Base-by-base conservation (phyloP, 2,113 vertebrate species). In the Limanda limanda region DNA sequence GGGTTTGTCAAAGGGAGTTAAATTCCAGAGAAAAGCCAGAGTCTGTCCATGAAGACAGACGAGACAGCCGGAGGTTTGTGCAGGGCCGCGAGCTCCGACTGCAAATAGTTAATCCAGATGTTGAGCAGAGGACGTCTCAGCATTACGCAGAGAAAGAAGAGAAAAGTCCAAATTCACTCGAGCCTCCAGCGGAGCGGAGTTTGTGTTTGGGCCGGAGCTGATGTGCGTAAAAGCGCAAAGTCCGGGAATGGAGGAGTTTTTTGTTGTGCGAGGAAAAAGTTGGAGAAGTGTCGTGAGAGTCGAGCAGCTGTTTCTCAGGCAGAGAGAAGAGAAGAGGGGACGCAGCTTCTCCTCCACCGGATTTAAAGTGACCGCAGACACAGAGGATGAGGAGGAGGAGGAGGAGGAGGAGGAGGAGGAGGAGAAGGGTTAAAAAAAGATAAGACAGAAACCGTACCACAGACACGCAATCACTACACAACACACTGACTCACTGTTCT, bases 351-450 rank as follows among this genome's bases (percentile, higher is more conserved):
- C 69, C 56, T 81, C 84, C 82, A 60, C 88, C 61, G 84, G 74
- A 90, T 91, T 94, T 94, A 94, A 94, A 94, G 92, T 91, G 93
- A 92, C 92, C 89, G 92, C 83, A 91, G 83, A 82, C 67, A 67
- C 40, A 42, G 62, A 52, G 72, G 62, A 63, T 13, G 14, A 24
- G 10, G 56, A 25, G 13, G 24, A 76, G 27, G 62, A 56, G 10
- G 55, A 25, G 12, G 23, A 15, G 61, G 18, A 31, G 31, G 5
- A 7, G 72, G 58, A 63, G 17, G 13, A 23, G 9, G 55, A 25
- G 12, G 23, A 14, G n/a, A n/a, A n/a, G 61, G 20, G 68, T 24
- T 51, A 60, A 58, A 69, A 62, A 79, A 72, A 82, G 69, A 86
- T 66, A 67, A 80, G 66, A 57, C 68, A 20, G 17, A 40, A 61